phyloP scores from a whole-genome alignment of 2,888 invertebrate species.

The Meliscaeva auricollis region DNA sequence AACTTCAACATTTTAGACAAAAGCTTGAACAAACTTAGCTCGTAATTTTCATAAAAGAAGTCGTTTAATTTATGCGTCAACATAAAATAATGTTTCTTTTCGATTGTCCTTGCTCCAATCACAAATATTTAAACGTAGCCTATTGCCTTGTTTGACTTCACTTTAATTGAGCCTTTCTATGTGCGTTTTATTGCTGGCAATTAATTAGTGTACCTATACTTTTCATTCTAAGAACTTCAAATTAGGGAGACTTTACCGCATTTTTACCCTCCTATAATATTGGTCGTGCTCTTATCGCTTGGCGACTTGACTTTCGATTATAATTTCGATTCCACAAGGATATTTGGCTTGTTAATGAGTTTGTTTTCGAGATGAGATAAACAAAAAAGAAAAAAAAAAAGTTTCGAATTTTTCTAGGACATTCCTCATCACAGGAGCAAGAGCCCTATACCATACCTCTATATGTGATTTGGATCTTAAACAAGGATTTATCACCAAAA shows the following conservation, averaged over 20 bases:
- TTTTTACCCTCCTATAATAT: neutral
- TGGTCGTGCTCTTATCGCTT: neutral
- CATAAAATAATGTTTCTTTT: slow-evolving; percentile 20
- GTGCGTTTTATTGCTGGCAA: slow-evolving; percentile 52
- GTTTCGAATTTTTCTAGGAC: slow-evolving; percentile 11
- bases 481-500: slow-evolving; percentile 65
- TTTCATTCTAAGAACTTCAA: slow-evolving; percentile 35
- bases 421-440: too few species aligned
- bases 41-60: slow-evolving; percentile 51
- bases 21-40: slow-evolving; percentile 3
- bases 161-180: slow-evolving; percentile 62
- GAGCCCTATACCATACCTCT: neutral
- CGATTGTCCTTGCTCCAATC: slow-evolving; percentile 52
- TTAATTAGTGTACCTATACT: slow-evolving; percentile 65
- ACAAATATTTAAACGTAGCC: slow-evolving; percentile 61
- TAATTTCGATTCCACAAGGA: slow-evolving; percentile 59
- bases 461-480: slow-evolving; percentile 54
- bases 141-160: slow-evolving; percentile 59
- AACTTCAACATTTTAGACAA: neutral
- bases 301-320: slow-evolving; percentile 32
- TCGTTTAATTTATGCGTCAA: slow-evolving; percentile 60
- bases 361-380: slow-evolving; percentile 69
- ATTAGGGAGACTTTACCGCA: neutral
- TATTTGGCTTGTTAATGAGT: slow-evolving; percentile 65
- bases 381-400: slow-evolving; percentile 24